Percentiles rank a stretch among this genome's conserved stretches.
These are phyloP conservation scores for Ibycter americanus DNA, from an alignment of 2,797 vertebrate species.

Conservation along the genomic window DNA sequence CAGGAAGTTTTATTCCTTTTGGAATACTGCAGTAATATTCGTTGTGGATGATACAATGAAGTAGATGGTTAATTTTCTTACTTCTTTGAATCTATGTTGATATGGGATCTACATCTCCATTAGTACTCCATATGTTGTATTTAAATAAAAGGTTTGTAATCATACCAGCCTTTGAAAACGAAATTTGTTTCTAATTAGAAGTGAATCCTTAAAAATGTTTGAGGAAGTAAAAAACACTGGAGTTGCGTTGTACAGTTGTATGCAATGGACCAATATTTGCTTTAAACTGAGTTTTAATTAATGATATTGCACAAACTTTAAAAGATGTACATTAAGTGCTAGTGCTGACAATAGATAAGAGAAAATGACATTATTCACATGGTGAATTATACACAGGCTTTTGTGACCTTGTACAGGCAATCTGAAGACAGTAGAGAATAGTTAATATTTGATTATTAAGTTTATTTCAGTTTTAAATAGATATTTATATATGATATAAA, in stretches of 20 bases:
- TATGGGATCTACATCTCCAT: neutral
- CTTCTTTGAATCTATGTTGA: neutral
- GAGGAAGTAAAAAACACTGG: neutral
- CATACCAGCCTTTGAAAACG: neutral
- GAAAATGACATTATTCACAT: neutral
- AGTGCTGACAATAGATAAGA: neutral
- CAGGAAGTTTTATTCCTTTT: neutral
- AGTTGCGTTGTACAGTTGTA: neutral
- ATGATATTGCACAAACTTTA: neutral
- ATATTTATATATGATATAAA: neutral
- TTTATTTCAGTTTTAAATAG: neutral
- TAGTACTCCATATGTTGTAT: neutral
- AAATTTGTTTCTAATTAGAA: neutral
- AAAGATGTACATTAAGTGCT: neutral
- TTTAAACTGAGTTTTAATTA: neutral
- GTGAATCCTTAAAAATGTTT: neutral
- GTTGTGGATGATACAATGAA: neutral
- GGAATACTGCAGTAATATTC: neutral
- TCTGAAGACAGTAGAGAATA: neutral
- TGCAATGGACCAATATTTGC: neutral
- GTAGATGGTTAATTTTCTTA: neutral
- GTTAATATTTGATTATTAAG: neutral
- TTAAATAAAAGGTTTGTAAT: neutral
- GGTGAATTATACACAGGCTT: neutral
- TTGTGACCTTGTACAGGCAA: neutral